Evolutionary conservation across 2,113 vertebrate species (phyloP), one percentile per base, ranked within the genome.

Genomic region (Pachycephala philippinensis): DNA sequence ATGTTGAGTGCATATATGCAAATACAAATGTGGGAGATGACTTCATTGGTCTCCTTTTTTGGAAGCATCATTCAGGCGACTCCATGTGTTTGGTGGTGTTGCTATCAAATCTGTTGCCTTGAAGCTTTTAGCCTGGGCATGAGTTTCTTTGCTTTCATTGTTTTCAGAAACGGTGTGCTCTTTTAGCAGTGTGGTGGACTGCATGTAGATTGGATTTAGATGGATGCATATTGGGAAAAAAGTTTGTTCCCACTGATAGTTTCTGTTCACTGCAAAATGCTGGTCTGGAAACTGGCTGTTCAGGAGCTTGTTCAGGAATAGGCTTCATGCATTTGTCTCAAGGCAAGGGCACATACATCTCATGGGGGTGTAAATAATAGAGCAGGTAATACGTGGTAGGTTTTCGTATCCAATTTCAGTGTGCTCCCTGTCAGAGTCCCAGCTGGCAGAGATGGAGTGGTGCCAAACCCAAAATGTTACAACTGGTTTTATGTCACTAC

Each of bases 121-220:
- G 15, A n/a, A 65, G 14, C n/a, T 69, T 91, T 74, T 65, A 81
- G 45, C 72, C 42, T 72, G 53, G 16, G 11, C 7, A 4, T 22
- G 13, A 45, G 10, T 54, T 31, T 42, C 45, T 63, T 53, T 59
- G 16, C 35, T 75, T 75, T 71, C 19, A 24, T 7, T 39, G 20
- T 42, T 78, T 84, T 79, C 70, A 54, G 64, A 50, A 87, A 31
- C 0, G 0, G 3, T 35, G 4, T 52, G 26, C 26, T 53, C 14
- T 81, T 66, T 42, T 47, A 39, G 22, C 47, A 53, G 13, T 15
- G 7, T 28, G 28, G 28, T 63, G 33, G 30, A 17, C 39, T 59
- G 16, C 6, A 2, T 42, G 11, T 74, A 37, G 42, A 26, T 18
- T 79, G 18, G 33, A 27, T 70, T 89, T 49, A 50, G 18, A 24